Evolutionary conservation across 2,888 invertebrate genomes (phyloP).

Genomic region (Troides aeacus): DNA sequence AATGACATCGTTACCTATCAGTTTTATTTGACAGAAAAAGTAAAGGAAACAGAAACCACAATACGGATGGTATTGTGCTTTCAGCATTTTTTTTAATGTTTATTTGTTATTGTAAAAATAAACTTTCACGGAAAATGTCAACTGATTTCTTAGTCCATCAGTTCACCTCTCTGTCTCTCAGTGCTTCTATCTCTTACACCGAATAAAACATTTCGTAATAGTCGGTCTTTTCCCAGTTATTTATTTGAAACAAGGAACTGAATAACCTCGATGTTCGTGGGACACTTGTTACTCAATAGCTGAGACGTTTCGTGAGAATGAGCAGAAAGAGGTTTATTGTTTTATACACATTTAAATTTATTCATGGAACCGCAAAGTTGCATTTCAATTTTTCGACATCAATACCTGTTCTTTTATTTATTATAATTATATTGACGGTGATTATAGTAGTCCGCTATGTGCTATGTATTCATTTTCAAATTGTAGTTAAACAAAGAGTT

Average conservation of each 20-base stretch:
- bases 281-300: constrained; percentile 18
- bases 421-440: no score
- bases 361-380: neutral
- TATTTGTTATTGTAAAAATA: no score
- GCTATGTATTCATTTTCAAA: no score
- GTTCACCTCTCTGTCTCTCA: neutral
- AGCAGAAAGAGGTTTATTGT: neutral
- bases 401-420: neutral
- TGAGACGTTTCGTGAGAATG: constrained; percentile 18
- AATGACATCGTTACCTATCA: no score
- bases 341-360: neutral
- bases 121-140: no score
- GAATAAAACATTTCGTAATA: constrained; percentile 13
- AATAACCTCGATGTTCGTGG: constrained; percentile 4
- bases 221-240: neutral
- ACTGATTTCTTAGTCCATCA: no score
- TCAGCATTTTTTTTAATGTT: no score
- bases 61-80: no score
- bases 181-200: neutral
- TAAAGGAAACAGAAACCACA: no score
- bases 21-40: no score
- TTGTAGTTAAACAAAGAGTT: no score
- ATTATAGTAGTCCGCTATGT: no score
- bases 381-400: neutral
- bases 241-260: neutral